Base-by-base conservation (phyloP, 2,888 invertebrate genomes). In the Pyrrhosoma nymphula region DNA sequence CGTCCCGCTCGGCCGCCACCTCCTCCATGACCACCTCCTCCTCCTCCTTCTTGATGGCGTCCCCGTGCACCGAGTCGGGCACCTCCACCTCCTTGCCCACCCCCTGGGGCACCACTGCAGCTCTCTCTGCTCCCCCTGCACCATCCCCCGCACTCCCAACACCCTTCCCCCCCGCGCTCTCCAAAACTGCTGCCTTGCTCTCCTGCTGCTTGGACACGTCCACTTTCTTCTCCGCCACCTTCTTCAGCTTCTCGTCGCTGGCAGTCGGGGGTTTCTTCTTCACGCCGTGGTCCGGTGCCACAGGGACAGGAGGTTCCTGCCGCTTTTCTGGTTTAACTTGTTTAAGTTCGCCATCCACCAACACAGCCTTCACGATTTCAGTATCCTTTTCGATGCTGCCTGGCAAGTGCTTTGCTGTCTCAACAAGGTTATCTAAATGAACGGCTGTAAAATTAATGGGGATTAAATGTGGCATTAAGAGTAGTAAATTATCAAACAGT, bases 1-100 rank as follows among this genome's bases (percentile, higher is more conserved):
- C 97, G 96, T 97, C 97, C 96, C 97, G 97, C 96, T 97, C 96
- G 35, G 97, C 97, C 23, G 97, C 97, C 96, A 97, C 97, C 95
- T 96, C 96, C 96, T 97, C 97, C 10, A 97, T 97, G 96, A 97
- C 97, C 95, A 97, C 97, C 95, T 88, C 95, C 56, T 93, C 95
- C 56, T 75, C 95, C 26, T 95, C 95, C 88, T 95, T 95, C 88
- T 93, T 82, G 39, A 30, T 95, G n/a, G 60, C 90, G 88, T 95
- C 95, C n/a, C 88, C 90, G 56, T 95, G 55, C 30, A 82, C 55
- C 26, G 90, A 91, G 55, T 75, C 95, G 30, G 95, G 95, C 26
- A 30, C 55, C 26, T 69, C 88, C 35, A 75, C 88, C 30, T 95
- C 88, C 82, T 95, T 47, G 89, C 93, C 35, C 47, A 30, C 63